Percentiles rank a stretch among this genome's conserved stretches.
Conservation (phyloP, 37 sponge, comb jelly and placozoan genomes). For the Hormiphora californensis region DNA sequence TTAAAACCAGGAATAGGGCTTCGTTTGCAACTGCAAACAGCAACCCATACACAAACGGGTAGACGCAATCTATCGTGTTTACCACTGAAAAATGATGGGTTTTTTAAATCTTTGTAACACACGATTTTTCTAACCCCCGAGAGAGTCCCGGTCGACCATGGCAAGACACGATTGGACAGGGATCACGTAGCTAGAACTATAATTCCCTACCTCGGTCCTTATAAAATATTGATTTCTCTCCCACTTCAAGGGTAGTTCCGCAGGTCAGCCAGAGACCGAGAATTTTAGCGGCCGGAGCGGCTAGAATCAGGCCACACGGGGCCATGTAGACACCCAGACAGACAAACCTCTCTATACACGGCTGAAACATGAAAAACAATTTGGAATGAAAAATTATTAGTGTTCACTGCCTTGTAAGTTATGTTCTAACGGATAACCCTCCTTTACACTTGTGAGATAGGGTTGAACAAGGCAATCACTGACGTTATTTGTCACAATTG, state of each 20-base stretch:
- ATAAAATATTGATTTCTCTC: not conserved
- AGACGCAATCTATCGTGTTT: constrained; percentile 38
- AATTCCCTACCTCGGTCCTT: no score
- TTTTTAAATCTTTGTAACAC: no score
- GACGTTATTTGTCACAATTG: no score
- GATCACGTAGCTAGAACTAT: no score
- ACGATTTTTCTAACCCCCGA: no score
- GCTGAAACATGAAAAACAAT: constrained; percentile 28
- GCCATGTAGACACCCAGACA: constrained; percentile 52
- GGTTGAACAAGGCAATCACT: no score
- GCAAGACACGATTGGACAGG: no score
- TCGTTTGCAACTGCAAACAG: not conserved
- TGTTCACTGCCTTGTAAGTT: not conserved
- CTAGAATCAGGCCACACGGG: constrained; percentile 12
- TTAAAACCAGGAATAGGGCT: not conserved
- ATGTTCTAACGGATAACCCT: no score
- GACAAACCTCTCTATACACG: constrained; percentile 52
- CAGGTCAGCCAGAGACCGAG: constrained; percentile 17
- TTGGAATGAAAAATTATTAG: no score
- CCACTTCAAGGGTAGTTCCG: not conserved
- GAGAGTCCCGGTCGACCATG: no score
- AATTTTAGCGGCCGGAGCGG: not conserved
- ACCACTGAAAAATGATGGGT: constrained; percentile 29
- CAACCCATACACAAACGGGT: constrained; percentile 9
- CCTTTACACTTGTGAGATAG: no score